phyloP scores from a whole-genome alignment of 2,113 vertebrate genomes.

The Oreocharis arfaki region DNA sequence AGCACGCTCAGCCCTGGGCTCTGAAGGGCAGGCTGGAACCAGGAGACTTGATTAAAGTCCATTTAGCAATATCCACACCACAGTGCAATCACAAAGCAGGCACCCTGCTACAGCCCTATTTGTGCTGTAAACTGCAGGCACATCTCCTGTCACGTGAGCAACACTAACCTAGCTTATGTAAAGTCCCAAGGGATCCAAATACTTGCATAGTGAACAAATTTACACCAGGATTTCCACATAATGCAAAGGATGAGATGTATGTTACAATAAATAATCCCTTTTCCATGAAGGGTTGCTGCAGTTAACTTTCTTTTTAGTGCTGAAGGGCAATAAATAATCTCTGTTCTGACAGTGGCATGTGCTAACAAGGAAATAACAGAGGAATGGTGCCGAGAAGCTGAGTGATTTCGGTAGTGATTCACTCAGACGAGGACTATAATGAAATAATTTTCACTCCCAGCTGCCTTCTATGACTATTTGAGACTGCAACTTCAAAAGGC shows the following conservation, averaged over 20 bases:
- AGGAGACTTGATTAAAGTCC: neutral
- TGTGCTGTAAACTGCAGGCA: neutral
- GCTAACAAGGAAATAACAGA: slow-evolving; percentile 21
- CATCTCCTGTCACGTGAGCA: neutral
- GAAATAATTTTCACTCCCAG: neutral
- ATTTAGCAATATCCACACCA: neutral
- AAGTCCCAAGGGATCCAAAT: neutral
- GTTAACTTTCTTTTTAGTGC: neutral
- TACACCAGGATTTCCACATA: neutral
- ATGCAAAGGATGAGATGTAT: neutral
- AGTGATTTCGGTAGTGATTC: slow-evolving; percentile 26
- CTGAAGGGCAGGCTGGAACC: neutral
- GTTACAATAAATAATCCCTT: neutral
- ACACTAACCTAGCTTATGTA: neutral
- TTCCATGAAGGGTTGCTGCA: neutral
- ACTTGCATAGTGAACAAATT: neutral
- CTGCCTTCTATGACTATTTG: neutral
- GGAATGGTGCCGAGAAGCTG: neutral
- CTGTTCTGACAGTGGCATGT: neutral
- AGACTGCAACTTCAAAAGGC: neutral
- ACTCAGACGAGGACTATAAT: neutral
- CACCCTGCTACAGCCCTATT: neutral
- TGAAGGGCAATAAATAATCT: slow-evolving; percentile 8
- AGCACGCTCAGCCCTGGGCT: neutral
- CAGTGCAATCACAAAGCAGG: neutral